Conservation (phyloP, 2,113 vertebrate genomes). For the Eretmochelys imbricata region DNA sequence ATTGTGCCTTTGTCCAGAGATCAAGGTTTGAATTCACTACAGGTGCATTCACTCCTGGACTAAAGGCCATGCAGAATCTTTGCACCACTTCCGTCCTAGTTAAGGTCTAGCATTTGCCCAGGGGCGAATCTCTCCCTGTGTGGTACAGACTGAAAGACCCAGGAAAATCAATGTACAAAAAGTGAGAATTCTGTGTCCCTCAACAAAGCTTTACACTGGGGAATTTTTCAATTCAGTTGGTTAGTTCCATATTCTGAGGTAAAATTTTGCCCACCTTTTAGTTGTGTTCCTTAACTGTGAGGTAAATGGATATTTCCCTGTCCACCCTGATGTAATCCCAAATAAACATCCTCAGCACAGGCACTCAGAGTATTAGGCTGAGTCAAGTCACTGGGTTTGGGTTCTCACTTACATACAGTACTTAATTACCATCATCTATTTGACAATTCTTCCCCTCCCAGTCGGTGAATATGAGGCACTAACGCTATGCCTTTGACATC, state of each 20-base stretch:
- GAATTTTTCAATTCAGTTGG: neutral
- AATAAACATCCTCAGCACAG: neutral
- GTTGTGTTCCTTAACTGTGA: neutral
- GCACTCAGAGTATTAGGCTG: neutral
- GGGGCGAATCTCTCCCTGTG: neutral
- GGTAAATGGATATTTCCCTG: neutral
- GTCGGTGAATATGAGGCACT: neutral
- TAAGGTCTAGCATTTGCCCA: neutral
- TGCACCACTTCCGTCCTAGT: rapidly evolving
- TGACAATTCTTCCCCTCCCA: neutral
- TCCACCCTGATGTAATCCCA: constrained; percentile 17
- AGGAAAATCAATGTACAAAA: rapidly evolving
- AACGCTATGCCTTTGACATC: neutral
- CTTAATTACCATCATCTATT: neutral
- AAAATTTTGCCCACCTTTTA: rapidly evolving
- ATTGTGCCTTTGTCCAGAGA: neutral
- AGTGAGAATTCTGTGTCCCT: neutral
- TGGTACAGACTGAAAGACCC: neutral
- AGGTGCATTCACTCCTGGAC: neutral
- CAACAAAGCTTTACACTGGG: neutral
- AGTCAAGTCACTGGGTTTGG: no score
- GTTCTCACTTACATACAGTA: no score
- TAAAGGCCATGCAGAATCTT: neutral
- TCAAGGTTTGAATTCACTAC: neutral
- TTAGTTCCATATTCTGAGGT: rapidly evolving